A percentile compares a stretch with the other conserved stretches of the same genome.
These are phyloP conservation scores for Fundulus diaphanus DNA, from an alignment of 2,797 vertebrate species.

Conservation along the genomic window DNA sequence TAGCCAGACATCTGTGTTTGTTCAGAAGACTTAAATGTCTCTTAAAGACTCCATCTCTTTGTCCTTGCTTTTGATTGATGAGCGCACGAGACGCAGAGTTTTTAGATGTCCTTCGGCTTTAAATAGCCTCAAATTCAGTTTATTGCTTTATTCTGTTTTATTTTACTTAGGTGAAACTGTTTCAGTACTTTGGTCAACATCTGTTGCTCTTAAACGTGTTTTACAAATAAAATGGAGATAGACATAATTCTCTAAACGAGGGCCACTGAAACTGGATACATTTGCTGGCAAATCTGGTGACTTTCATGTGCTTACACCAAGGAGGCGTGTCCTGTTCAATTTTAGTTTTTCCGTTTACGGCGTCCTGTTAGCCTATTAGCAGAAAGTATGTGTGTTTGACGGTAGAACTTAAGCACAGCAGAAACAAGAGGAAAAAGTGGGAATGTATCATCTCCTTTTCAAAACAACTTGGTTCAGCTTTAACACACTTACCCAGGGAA, in stretches of 20 bases:
- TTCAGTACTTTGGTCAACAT: not conserved
- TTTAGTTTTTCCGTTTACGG: not conserved
- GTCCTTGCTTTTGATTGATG: not conserved
- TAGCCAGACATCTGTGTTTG: no score
- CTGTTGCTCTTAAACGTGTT: not conserved
- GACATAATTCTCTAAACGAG: not conserved
- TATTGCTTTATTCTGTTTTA: not conserved
- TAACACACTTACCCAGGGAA: constrained; percentile 89
- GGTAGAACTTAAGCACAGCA: not conserved
- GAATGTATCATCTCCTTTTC: not conserved
- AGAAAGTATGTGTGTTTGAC: not conserved
- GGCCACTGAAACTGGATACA: not conserved
- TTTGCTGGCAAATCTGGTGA: not conserved
- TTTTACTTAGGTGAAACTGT: not conserved
- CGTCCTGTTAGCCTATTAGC: not conserved
- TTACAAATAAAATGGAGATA: no score
- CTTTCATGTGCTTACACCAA: not conserved
- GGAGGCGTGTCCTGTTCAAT: not conserved
- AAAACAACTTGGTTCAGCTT: not conserved
- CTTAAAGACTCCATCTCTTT: not conserved
- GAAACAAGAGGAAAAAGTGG: not conserved
- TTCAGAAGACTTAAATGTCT: not conserved
- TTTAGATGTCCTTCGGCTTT: not conserved
- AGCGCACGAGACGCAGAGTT: not conserved
- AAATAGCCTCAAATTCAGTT: no score